Base-by-base conservation (phyloP, 2,797 vertebrate species). In the Poecilia gillii region DNA sequence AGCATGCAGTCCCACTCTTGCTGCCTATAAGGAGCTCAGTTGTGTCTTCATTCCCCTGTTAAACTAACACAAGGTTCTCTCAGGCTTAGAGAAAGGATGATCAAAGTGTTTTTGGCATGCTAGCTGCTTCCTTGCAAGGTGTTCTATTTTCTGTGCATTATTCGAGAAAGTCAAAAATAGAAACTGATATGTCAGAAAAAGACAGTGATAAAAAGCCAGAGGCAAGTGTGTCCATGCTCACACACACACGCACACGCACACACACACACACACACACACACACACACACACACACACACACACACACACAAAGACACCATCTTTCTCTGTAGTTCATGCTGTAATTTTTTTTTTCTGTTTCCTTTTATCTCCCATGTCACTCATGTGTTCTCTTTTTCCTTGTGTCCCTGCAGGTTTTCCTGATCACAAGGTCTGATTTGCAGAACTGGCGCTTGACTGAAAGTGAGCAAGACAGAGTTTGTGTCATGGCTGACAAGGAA, bases 111-210 rank as follows among this genome's bases (percentile, higher is more conserved):
- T 83, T 82, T 82, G 85, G 85, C 76, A 9, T 47, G 70, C 78
- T 86, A 64, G 75, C n/a, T 55, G 51, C 82, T 84, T 83, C 81
- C 80, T 90, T 89, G 85, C 81, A 81, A 88, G 89, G 87, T 91
- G 92, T 91, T 93, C 91, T 93, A 89, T 94, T 94, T 93, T 87
- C 85, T 92, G 82, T 92, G 89, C 88, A 92, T 93, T 91, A 83
- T 89, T 87, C 77, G 36, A 51, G 72, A 74, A 85, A 92, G 88
- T 93, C 90, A 89, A 89, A 93, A 94, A 94, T 94, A 95, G 93
- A 92, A 93, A 89, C 89, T 84, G 88, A 92, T 92, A 90, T 93
- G 90, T 94, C 90, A 90, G 84, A 91, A 92, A 79, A 89, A 93
- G 91, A 93, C 86, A 75, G 88, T 91, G 90, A 94, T 90, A 90